phyloP scores from a whole-genome alignment of 2,113 vertebrate genomes.

The Alces alces region DNA sequence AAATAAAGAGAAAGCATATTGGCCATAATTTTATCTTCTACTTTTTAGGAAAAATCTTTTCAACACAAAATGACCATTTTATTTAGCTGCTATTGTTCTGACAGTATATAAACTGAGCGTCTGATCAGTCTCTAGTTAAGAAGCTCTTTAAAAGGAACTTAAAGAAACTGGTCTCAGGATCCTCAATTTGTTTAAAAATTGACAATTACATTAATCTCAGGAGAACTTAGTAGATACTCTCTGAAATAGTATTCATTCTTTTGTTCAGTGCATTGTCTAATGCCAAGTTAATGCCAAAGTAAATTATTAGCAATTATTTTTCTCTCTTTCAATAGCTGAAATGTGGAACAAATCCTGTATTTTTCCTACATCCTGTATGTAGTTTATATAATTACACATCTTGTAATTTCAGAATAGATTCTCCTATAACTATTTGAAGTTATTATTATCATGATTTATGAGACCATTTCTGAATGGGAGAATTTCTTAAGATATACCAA shows the following conservation, averaged over 20 bases:
- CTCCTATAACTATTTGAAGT: conserved; percentile 22
- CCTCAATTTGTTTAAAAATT: conserved; percentile 26
- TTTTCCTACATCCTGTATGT: neutral
- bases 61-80: conserved; percentile 6
- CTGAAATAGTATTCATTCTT: conserved; percentile 6
- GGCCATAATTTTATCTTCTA: neutral
- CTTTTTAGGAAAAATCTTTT: conserved; percentile 17
- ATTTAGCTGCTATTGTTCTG: neutral
- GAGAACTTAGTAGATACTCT: conserved; percentile 15
- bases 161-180: neutral
- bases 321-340: conserved; percentile 21
- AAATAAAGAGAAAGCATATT: conserved; percentile 7
- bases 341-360: neutral
- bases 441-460: conserved; percentile 25
- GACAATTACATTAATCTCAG: conserved; percentile 11
- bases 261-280: conserved; percentile 38
- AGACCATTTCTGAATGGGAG: conserved; percentile 10
- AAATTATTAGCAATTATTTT: conserved; percentile 53
- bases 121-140: conserved; percentile 12
- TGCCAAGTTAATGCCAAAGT: conserved; percentile 13
- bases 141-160: neutral
- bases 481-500: conserved; percentile 21
- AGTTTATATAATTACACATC: conserved; percentile 15
- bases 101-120: conserved; percentile 7
- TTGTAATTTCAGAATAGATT: conserved; percentile 48